phyloP scores from a whole-genome alignment of 1,140 invertebrate genomes.

The Orius insidiosus region DNA sequence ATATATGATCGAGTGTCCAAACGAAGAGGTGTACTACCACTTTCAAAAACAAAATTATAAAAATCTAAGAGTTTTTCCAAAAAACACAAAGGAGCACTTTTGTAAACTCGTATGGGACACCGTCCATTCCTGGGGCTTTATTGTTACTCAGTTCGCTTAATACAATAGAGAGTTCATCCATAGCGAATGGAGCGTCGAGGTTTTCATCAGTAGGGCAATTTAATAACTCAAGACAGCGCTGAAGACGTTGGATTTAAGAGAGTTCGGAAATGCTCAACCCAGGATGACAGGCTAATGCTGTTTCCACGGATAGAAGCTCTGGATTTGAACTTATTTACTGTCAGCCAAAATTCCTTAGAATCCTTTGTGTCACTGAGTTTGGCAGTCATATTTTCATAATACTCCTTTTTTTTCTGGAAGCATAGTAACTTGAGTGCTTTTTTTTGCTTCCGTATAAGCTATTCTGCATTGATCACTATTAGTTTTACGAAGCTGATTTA shows the following conservation, averaged over 20 bases:
- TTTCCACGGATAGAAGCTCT: neutral
- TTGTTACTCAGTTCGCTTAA: constrained; percentile 5
- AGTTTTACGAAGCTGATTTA: neutral
- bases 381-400: neutral
- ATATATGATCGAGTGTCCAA: constrained; percentile 7
- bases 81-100: neutral
- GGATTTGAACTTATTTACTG: neutral
- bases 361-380: neutral
- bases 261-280: neutral
- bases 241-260: constrained; percentile 1
- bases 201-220: neutral
- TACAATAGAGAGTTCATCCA: neutral
- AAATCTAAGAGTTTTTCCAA: constrained; percentile 2
- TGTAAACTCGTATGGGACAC: constrained; percentile 12
- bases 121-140: constrained; percentile 11
- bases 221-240: neutral
- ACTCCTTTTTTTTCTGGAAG: neutral
- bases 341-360: constrained; percentile 1
- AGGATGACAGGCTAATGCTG: neutral
- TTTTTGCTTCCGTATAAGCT: neutral
- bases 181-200: neutral
- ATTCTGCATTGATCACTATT: neutral
- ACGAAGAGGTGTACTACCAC: neutral
- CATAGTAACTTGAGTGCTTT: neutral
- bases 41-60: constrained; percentile 2